Conservation (phyloP, 1,140 invertebrate species). For the Mamestra configurata region DNA sequence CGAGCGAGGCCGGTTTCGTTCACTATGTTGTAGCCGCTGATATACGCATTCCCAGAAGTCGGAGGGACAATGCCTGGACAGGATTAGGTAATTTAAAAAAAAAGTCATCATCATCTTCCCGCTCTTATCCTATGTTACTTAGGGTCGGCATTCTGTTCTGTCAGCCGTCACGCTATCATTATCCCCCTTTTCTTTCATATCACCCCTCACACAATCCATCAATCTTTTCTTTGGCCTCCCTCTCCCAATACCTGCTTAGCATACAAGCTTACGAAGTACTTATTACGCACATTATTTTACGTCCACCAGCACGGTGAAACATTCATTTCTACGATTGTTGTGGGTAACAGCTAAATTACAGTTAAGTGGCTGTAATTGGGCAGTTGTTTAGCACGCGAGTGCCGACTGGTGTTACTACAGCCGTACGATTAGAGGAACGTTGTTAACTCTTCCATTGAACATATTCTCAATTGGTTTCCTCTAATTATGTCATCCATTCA, state of each 20-base stretch:
- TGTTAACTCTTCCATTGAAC: background rate
- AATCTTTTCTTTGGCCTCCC: no score
- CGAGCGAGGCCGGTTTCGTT: conserved; percentile 89
- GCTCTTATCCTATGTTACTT: no score
- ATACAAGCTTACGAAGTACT: no score
- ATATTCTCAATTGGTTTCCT: background rate
- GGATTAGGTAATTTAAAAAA: background rate
- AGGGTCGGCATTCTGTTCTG: no score
- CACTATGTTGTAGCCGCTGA: conserved; percentile 90
- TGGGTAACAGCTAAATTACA: conserved; percentile 34
- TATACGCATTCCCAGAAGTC: conserved; percentile 90
- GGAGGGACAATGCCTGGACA: conserved; percentile 91
- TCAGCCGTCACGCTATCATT: no score
- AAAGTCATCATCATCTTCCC: no score
- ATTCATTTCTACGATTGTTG: conserved; percentile 11
- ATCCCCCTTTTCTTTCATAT: no score
- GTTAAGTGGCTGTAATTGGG: conserved; percentile 39
- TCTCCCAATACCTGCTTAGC: no score
- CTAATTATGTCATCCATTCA: conserved; percentile 9
- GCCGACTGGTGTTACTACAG: background rate
- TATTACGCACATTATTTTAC: background rate
- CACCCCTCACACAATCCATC: no score
- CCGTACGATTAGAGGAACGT: background rate
- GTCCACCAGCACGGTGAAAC: background rate
- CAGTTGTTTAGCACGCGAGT: conserved; percentile 23